phyloP scores from a whole-genome alignment of 2,888 invertebrate species.

The Drosophila fulvimacula region DNA sequence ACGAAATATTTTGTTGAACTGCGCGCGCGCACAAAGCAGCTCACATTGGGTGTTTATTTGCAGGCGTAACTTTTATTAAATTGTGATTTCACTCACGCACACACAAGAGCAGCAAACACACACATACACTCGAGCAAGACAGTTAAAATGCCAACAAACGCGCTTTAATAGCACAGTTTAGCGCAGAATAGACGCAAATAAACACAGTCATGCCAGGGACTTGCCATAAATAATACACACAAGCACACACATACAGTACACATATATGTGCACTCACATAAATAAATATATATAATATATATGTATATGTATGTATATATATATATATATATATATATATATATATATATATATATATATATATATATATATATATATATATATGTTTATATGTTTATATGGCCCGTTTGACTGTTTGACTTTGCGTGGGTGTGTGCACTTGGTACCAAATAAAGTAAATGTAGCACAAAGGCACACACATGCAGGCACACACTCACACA shows the following conservation, averaged over 20 bases:
- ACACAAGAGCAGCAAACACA: slow-evolving; percentile 17
- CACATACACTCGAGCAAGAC: slow-evolving; percentile 40
- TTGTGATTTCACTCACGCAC: slow-evolving; percentile 73
- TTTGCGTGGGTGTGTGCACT: slow-evolving; percentile 63
- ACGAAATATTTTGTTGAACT: slow-evolving; percentile 14
- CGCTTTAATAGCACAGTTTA: slow-evolving; percentile 79
- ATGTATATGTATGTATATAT: slow-evolving; percentile 8
- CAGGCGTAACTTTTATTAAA: slow-evolving; percentile 79
- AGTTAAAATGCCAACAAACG: slow-evolving; percentile 77
- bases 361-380: background rate
- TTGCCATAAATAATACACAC: slow-evolving; percentile 58
- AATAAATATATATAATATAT: slow-evolving; percentile 30
- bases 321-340: too few species aligned
- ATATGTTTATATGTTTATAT: slow-evolving; percentile 2
- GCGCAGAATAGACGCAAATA: slow-evolving; percentile 80
- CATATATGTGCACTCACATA: slow-evolving; percentile 24
- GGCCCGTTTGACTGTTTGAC: slow-evolving; percentile 56
- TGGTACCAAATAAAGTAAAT: slow-evolving; percentile 74
- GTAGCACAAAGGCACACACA: slow-evolving; percentile 59
- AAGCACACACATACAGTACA: slow-evolving; percentile 14
- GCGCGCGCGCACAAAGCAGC: slow-evolving; percentile 41
- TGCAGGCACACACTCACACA: slow-evolving; percentile 26
- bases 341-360: slow-evolving; percentile 15
- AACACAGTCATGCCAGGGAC: slow-evolving; percentile 72
- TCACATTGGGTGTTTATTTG: slow-evolving; percentile 68